phyloP scores from a whole-genome alignment of 2,888 invertebrate species.

The Cheilosia scutellata region DNA sequence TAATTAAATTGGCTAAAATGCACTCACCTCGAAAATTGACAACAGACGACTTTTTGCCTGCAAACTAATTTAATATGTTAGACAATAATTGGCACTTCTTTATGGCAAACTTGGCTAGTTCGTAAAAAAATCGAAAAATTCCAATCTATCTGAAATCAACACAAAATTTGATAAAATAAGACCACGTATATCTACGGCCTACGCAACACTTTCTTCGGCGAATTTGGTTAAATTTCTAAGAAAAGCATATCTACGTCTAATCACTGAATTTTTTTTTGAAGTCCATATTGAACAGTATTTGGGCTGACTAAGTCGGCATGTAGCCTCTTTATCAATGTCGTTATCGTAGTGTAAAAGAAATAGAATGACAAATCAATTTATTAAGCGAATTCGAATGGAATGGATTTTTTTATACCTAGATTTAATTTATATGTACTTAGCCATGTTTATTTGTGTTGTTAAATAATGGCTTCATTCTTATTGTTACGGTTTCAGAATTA shows the following conservation, averaged over 20 bases:
- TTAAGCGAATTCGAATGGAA: neutral
- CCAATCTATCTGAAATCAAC: neutral
- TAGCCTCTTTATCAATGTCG: neutral
- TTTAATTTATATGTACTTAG: neutral
- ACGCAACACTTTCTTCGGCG: constrained; percentile 6
- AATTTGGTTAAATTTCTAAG: constrained; percentile 13
- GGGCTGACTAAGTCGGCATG: neutral
- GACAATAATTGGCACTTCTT: neutral
- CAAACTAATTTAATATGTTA: neutral
- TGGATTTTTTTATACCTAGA: neutral
- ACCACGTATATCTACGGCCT: neutral
- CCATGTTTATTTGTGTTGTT: no score
- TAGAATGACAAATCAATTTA: constrained; percentile 15
- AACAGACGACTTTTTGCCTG: neutral
- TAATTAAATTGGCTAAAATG: constrained; percentile 18
- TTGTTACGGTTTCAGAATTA: no score
- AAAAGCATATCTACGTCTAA: neutral
- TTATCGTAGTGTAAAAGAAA: neutral
- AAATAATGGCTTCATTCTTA: no score
- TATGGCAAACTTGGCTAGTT: neutral
- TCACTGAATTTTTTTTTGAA: neutral
- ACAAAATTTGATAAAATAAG: constrained; percentile 2
- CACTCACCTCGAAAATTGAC: neutral
- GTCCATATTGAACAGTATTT: neutral
- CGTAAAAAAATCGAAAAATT: neutral